Base-by-base conservation (phyloP, 1,140 invertebrate genomes). In the Polyergus mexicanus region DNA sequence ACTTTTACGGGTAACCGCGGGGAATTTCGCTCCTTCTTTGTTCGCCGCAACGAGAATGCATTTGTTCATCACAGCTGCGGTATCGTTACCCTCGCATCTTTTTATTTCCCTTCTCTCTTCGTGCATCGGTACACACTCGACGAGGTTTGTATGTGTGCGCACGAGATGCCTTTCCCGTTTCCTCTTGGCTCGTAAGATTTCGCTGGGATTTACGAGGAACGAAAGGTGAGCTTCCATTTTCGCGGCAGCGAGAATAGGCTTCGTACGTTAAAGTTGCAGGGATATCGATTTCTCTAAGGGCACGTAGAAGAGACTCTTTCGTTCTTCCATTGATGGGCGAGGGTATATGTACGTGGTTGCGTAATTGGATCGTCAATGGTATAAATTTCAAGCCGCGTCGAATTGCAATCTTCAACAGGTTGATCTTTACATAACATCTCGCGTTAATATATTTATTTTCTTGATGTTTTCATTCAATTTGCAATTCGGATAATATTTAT, bases 1-100 rank as follows among this genome's bases (percentile, higher is more conserved):
- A 81, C 81, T 89, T 89, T 90, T 90, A 90, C 86, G 87, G 65
- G 56, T 51, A 19, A 38, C 81, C 75, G 11, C 66, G 32, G 66
- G 86, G 84, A 58, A 51, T 72, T 47, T 72, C 41, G 28, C 41
- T 66, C 16, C 41, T 38, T 28, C n/a, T 71, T 83, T 62, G 69
- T 44, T 71, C 85, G 38, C 25, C 32, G 54, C 41, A n/a, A 86
- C 47, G 71, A 81, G 66, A 28, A 87, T 51, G 32, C 58, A 62
- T 78, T 74, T 47, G 80, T 77, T 60, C 58, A 65, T 65, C 72
- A 77, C 25, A 47, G 47, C 41, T 25, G 38, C 60, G 66, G 19
- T 60, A 51, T 68, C 68, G 66, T 47, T 60, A 56, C n/a, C 44
- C 44, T 35, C 13, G 10, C 51, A 54, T 58, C 81, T 47, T 51